phyloP scores from a whole-genome alignment of 1,140 invertebrate species.

The Cydia splendana region DNA sequence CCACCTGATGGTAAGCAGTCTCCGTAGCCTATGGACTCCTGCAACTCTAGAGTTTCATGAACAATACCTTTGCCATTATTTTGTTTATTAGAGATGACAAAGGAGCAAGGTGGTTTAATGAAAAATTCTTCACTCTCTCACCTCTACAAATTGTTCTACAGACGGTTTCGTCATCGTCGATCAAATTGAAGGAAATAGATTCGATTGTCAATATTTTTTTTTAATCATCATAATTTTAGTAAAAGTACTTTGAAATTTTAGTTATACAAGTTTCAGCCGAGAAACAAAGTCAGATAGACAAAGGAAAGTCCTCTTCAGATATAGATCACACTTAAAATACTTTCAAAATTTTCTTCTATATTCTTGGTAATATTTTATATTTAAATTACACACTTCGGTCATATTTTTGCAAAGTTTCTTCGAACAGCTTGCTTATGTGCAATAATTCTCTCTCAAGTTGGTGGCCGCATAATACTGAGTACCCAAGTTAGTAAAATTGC shows the following conservation, averaged over 20 bases:
- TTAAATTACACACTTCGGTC: slow-evolving; percentile 11
- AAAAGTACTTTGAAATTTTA: too few relatives aligned
- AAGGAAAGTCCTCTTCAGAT: not conserved
- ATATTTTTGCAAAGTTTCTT: slow-evolving; percentile 8
- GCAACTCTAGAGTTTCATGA: too few relatives aligned
- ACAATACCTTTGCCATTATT: not conserved
- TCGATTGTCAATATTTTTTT: too few relatives aligned
- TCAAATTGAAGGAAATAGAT: too few relatives aligned
- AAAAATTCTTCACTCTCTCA: not conserved
- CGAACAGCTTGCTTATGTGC: slow-evolving; percentile 29
- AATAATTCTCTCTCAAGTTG: slow-evolving; percentile 28
- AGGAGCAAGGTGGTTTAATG: not conserved
- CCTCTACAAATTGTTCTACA: not conserved
- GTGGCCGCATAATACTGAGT: not conserved
- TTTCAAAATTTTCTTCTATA: not conserved
- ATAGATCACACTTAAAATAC: not conserved
- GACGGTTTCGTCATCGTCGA: too few relatives aligned
- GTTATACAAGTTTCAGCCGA: too few relatives aligned
- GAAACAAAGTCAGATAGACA: not conserved
- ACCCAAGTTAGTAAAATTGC: slow-evolving; percentile 7
- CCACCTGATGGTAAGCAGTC: too few relatives aligned
- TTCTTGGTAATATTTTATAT: slow-evolving; percentile 26
- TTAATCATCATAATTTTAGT: too few relatives aligned
- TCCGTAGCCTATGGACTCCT: too few relatives aligned
- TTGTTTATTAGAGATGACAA: not conserved